Conservation (phyloP, 2,888 invertebrate species). For the Magallana nippona region DNA sequence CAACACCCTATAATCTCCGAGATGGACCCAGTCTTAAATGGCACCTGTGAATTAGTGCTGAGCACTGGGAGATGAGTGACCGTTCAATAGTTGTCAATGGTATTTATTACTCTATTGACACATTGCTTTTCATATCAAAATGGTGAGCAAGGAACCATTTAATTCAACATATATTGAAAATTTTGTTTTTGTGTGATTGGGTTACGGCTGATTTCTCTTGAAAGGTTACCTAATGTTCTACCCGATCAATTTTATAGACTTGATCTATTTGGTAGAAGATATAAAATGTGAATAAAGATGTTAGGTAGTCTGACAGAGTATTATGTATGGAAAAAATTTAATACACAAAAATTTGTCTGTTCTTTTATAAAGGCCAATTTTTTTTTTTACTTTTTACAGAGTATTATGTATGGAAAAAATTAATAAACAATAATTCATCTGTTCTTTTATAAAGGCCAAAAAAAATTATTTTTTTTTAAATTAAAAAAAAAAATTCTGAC, state of each 20-base stretch:
- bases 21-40: not conserved
- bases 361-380: no score
- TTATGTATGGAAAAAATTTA: not conserved
- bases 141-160: not conserved
- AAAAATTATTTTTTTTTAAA: no score
- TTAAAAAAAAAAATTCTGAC: no score
- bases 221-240: not conserved
- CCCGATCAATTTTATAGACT: not conserved
- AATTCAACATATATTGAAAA: slow-evolving; percentile 3
- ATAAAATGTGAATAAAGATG: slow-evolving; percentile 5
- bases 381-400: no score
- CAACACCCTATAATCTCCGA: not conserved
- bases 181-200: not conserved
- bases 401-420: not conserved
- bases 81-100: slow-evolving; percentile 22
- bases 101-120: not conserved
- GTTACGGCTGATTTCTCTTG: slow-evolving; percentile 1
- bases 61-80: not conserved
- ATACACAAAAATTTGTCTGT: no score
- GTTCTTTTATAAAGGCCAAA: no score
- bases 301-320: not conserved
- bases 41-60: slow-evolving; percentile 11
- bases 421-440: no score
- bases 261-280: not conserved
- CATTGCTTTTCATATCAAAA: not conserved